A percentile compares a stretch with the other conserved stretches of the same genome.
Conservation (phyloP, 2,113 vertebrate species). For the Rhinolophus sinicus region DNA sequence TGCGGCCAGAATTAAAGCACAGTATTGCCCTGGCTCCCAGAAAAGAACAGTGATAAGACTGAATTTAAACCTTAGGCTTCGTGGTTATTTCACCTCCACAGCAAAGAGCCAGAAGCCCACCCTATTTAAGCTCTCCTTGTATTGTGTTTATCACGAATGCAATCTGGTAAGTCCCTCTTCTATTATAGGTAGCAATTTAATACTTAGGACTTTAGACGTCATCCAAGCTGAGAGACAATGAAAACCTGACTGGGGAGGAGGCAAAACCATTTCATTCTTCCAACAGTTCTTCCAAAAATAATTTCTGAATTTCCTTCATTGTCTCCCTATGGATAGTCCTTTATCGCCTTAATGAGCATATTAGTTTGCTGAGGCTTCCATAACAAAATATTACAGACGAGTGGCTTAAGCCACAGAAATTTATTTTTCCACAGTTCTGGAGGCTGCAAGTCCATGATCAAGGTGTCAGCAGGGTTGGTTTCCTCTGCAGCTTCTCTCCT, state of each 20-base stretch:
- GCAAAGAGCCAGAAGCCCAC: not conserved
- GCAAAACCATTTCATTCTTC: not conserved
- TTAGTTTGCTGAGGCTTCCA: not conserved
- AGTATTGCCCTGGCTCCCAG: too few species aligned
- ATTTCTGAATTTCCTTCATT: not conserved
- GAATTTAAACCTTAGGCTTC: not conserved
- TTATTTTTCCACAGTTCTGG: not conserved
- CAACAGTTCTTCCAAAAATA: conserved; percentile 14
- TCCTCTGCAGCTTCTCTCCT: not conserved
- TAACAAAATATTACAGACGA: not conserved
- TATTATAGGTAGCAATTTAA: not conserved
- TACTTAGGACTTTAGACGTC: not conserved
- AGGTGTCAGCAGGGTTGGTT: not conserved
- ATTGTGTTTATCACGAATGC: not conserved
- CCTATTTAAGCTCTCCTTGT: not conserved
- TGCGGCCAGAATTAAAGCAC: not conserved
- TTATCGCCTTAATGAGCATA: not conserved
- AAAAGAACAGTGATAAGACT: not conserved
- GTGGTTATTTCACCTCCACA: not conserved
- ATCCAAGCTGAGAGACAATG: not conserved
- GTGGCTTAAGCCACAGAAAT: not conserved
- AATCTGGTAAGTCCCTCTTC: not conserved
- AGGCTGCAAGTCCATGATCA: not conserved
- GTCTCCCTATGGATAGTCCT: not conserved
- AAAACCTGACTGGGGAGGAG: not conserved